Evolutionary conservation across 2,888 invertebrate genomes (phyloP).

Genomic region (Patella depressa): DNA sequence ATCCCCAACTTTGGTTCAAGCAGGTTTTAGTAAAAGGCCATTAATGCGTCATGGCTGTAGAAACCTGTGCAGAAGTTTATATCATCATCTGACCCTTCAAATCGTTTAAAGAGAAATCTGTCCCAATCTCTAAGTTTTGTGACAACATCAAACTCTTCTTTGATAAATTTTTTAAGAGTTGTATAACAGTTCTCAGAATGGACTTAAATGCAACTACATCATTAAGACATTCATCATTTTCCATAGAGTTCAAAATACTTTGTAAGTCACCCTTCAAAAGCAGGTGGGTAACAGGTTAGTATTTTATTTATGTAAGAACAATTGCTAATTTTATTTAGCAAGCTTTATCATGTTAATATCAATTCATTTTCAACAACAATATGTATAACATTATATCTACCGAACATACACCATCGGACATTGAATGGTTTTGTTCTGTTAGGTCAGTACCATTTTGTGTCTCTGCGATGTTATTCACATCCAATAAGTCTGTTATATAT

Average conservation of each 20-base stretch:
- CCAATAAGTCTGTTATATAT: no score
- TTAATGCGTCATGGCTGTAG: not conserved
- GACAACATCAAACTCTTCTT: not conserved
- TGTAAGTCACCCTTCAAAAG: not conserved
- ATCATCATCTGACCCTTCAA: not conserved
- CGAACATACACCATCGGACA: no score
- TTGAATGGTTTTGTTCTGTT: no score
- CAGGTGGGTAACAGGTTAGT: not conserved
- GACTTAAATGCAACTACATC: not conserved
- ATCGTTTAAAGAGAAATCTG: not conserved
- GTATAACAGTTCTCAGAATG: not conserved
- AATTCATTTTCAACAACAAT: no score
- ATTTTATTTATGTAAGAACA: not conserved
- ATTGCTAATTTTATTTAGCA: no score
- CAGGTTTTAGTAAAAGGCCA: not conserved
- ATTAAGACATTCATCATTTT: not conserved
- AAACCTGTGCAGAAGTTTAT: not conserved
- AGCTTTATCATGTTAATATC: no score
- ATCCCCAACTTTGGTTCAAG: not conserved
- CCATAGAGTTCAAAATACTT: not conserved
- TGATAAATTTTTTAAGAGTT: not conserved
- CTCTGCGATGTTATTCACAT: no score
- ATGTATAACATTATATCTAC: no score
- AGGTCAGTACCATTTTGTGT: no score
- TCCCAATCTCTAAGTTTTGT: not conserved